Base-by-base conservation (phyloP, 2,797 vertebrate species). In the Aldrovandia affinis region DNA sequence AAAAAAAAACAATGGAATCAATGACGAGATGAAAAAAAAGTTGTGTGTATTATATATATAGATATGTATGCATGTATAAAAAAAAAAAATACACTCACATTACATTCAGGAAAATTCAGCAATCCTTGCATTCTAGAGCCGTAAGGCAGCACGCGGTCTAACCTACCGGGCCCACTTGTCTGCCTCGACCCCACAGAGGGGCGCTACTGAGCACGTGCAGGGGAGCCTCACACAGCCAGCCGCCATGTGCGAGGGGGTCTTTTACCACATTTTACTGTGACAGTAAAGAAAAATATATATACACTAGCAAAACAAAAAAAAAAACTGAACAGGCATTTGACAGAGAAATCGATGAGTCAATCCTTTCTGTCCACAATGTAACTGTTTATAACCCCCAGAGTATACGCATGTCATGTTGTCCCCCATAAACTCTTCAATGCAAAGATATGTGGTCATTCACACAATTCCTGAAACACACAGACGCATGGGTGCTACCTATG, bases 61-160 rank as follows among this genome's bases (percentile, higher is more conserved):
- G 80, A 82, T 78, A 61, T 78, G 73, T 81, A 82, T 33, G 86
- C 84, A n/a, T n/a, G n/a, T n/a, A n/a, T n/a, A n/a, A n/a, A n/a
- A n/a, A n/a, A n/a, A n/a, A 86, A 80, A 39, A 80, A 84, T 65
- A 63, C 50, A 84, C 55, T 88, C 85, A 90, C 89, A 88, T 86
- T 90, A 91, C 85, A 89, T 87, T 90, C 83, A 89, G 82, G 86
- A 85, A 57, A 73, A 81, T 83, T 47, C 73, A 59, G 82, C 78
- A 85, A 89, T 84, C 80, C 70, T 77, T 79, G 81, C 85, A 85
- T 63, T 83, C 87, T 88, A 89, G 30, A 78, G 79, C 79, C 85
- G 86, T 87, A 90, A 90, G 87, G 90, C 89, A 87, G 88, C 81
- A n/a, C n/a, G 50, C 84, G 80, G 81, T 86, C 90, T 86, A 90